Percentiles rank a stretch among this genome's conserved stretches.
phyloP scores from a whole-genome alignment of 1,140 invertebrate genomes.

The Sminthurides bifidus region DNA sequence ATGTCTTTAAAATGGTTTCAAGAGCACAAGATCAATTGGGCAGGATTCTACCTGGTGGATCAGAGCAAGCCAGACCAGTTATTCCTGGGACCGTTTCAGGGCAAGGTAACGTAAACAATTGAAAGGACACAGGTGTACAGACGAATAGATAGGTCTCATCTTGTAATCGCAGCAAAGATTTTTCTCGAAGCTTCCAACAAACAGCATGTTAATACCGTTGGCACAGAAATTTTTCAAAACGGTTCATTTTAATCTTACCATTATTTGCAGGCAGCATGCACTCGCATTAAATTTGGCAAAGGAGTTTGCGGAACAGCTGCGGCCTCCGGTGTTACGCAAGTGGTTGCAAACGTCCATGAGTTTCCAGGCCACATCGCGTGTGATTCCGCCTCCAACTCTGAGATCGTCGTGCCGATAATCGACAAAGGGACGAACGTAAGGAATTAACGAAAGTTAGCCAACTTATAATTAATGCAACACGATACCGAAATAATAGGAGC shows the following conservation, averaged over 20 bases:
- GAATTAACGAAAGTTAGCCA: neutral
- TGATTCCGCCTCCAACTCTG: conserved; percentile 12
- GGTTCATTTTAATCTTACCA: no score
- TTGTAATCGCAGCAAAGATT: no score
- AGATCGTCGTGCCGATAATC: conserved; percentile 21
- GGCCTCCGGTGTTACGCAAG: conserved; percentile 6
- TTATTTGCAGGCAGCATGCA: conserved; percentile 19
- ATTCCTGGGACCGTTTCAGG: conserved; percentile 17
- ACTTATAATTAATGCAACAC: neutral
- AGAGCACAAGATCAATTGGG: conserved; percentile 14
- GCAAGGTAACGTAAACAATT: conserved; percentile 4
- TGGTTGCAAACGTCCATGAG: conserved; percentile 17
- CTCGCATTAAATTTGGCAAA: conserved; percentile 14
- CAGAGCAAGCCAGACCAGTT: neutral
- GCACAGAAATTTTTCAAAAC: no score
- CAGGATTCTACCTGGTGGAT: conserved; percentile 17
- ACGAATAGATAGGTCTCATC: no score
- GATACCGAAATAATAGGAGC: neutral
- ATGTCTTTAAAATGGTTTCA: conserved; percentile 3
- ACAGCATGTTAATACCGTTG: no score
- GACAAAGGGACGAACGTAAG: neutral
- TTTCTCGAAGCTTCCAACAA: no score
- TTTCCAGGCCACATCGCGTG: conserved; percentile 25
- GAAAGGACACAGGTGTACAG: no score
- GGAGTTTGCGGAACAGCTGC: conserved; percentile 22